phyloP scores from a whole-genome alignment of 1,140 invertebrate genomes.

The Neotoxoptera formosana region DNA sequence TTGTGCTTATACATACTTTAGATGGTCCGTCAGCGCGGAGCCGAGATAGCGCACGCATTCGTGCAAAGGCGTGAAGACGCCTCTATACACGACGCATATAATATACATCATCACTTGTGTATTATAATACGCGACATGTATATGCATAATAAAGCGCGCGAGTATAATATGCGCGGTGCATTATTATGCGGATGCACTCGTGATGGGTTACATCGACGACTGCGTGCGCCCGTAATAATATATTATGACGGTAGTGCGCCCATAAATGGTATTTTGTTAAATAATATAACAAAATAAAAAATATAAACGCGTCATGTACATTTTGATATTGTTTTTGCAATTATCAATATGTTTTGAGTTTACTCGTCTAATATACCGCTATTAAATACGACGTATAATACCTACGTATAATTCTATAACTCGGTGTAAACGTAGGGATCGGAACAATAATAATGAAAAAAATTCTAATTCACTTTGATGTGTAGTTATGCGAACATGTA shows the following conservation, averaged over 20 bases:
- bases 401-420: no score
- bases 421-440: background rate
- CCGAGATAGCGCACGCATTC: conserved; percentile 14
- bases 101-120: background rate
- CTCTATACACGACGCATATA: background rate
- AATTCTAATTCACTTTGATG: background rate
- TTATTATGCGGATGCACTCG: background rate
- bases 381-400: no score
- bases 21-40: background rate
- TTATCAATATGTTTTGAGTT: no score
- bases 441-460: background rate
- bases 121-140: background rate
- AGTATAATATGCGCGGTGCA: background rate
- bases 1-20: background rate
- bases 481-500: background rate
- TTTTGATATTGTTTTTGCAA: no score
- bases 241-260: no score
- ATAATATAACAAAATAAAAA: no score
- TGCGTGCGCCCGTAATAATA: background rate
- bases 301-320: no score
- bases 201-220: no score
- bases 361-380: no score
- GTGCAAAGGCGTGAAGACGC: conserved; percentile 17
- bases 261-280: no score
- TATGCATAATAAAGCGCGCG: no score